A percentile compares a stretch with the other conserved stretches of the same genome.
phyloP scores from a whole-genome alignment of 2,888 invertebrate genomes.

The Timandra comae region DNA sequence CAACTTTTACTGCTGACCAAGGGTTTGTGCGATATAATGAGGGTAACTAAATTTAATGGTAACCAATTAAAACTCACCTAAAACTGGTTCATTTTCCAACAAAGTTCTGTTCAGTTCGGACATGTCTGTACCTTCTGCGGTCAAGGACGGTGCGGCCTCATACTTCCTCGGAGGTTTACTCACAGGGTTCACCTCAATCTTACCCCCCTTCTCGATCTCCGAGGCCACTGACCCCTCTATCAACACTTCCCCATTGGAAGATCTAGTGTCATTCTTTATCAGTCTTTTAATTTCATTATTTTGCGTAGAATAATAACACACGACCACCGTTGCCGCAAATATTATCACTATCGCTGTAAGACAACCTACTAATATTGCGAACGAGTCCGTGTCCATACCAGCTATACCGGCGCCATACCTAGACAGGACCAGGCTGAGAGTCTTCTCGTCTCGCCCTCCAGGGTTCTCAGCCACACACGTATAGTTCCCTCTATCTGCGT shows the following conservation, averaged over 20 bases:
- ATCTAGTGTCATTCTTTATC: constrained; percentile 78
- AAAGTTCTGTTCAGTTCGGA: constrained; percentile 87
- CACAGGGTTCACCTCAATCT: constrained; percentile 88
- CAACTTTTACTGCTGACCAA: too few species aligned
- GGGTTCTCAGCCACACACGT: constrained; percentile 89
- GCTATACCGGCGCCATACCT: constrained; percentile 64
- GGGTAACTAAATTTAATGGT: too few species aligned
- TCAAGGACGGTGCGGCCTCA: constrained; percentile 80
- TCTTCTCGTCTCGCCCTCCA: constrained; percentile 87
- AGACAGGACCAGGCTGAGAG: constrained; percentile 79
- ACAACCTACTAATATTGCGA: constrained; percentile 72
- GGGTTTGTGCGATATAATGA: too few species aligned
- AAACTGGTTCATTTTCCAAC: constrained; percentile 83
- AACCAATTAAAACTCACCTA: constrained; percentile 80
- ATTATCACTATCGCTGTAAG: constrained; percentile 61
- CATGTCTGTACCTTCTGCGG: constrained; percentile 84
- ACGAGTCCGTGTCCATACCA: constrained; percentile 68
- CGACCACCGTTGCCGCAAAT: constrained; percentile 59
- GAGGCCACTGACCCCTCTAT: constrained; percentile 83
- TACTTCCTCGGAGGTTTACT: constrained; percentile 86
- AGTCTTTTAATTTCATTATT: constrained; percentile 74
- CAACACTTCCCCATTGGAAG: constrained; percentile 81
- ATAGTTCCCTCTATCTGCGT: constrained; percentile 83
- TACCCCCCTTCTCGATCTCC: constrained; percentile 87
- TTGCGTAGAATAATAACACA: constrained; percentile 75